Base-by-base conservation (phyloP, 1,140 invertebrate genomes). In the Pectinophora gossypiella region DNA sequence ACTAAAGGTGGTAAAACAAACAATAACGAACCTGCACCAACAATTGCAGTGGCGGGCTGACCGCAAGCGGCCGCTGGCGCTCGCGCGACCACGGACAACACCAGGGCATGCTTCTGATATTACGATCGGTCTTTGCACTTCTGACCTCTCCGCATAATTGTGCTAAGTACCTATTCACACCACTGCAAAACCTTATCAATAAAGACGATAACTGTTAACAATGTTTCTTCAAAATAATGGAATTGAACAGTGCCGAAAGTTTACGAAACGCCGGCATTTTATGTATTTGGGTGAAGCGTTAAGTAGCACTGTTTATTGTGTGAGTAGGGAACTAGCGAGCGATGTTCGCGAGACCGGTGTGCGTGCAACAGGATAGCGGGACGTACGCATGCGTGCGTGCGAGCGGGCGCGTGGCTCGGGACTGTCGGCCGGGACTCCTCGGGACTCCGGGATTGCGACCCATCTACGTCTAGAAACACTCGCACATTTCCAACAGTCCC, bases 31-130 rank as follows among this genome's bases (percentile, higher is more conserved):
- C 75, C 76, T 76, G 67, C 32, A 53, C 44, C 20, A 67, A 13
- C 42, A 60, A 46, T 23, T 70, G 62, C 12, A 73, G 56, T 21
- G 72, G 67, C 36, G 59, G 56, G 48, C 59, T 77, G 62, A 70
- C 67, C 56, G 57, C 68, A 19, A 57, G 48, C 45, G 75, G 65
- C 13, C 66, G 68, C 62, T 70, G 75, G 19, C 66, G 77, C 42
- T 71, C 73, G 19, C 70, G 76, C 21, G 80, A 81, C 83, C 83
- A 86, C 50, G 80, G 83, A 46, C 83, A 86, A 45, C 47, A 81
- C 80, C 83, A 86, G 52, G 80, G 79, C 83, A 84, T 84, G 44
- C 54, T 72, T 52, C 54, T 54, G 32, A 38, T 54, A 44, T 58
- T 51, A 27, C 38, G 32, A 45, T 40, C 15, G 38, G 53, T 54